Evolutionary conservation across 2,113 vertebrate genomes (phyloP).

Genomic region (Alexandromys fortis): DNA sequence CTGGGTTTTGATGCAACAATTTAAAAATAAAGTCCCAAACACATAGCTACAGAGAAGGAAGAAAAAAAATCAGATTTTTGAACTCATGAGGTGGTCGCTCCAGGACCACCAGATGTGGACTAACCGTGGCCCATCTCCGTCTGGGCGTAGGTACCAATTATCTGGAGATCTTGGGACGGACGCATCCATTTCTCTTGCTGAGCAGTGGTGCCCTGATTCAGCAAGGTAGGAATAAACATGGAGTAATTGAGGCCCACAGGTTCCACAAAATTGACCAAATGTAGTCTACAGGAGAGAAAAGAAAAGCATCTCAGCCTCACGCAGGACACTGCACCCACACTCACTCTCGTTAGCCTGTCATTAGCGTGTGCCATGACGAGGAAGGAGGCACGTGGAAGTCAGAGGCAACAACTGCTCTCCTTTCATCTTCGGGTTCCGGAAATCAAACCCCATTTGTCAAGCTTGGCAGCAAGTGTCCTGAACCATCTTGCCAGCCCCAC

Average conservation of each 20-base stretch:
- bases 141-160: slow-evolving; percentile 96
- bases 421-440: background rate
- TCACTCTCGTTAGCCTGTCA: background rate
- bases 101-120: slow-evolving; percentile 84
- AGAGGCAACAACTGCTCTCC: background rate
- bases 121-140: slow-evolving; percentile 99
- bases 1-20: slow-evolving; percentile 5
- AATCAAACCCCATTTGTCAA: background rate
- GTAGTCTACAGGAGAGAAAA: slow-evolving; percentile 87
- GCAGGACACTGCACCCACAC: slow-evolving; percentile 6
- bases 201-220: slow-evolving; percentile 89
- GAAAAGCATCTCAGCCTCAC: slow-evolving; percentile 83
- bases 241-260: slow-evolving; percentile 90
- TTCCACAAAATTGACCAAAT: slow-evolving; percentile 84
- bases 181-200: slow-evolving; percentile 94
- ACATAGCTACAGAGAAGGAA: background rate
- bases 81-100: slow-evolving; percentile 68
- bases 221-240: slow-evolving; percentile 95
- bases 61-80: background rate
- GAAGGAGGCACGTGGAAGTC: background rate
- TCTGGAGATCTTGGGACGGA: slow-evolving; percentile 86
- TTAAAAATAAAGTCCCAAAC: slow-evolving; percentile 41
- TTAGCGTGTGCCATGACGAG: background rate
- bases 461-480: background rate
- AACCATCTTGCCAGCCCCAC: background rate